Percentiles rank a stretch among this genome's conserved stretches.
Evolutionary conservation across 2,797 vertebrate genomes (phyloP).

Genomic region (Sebastes steindachneri): DNA sequence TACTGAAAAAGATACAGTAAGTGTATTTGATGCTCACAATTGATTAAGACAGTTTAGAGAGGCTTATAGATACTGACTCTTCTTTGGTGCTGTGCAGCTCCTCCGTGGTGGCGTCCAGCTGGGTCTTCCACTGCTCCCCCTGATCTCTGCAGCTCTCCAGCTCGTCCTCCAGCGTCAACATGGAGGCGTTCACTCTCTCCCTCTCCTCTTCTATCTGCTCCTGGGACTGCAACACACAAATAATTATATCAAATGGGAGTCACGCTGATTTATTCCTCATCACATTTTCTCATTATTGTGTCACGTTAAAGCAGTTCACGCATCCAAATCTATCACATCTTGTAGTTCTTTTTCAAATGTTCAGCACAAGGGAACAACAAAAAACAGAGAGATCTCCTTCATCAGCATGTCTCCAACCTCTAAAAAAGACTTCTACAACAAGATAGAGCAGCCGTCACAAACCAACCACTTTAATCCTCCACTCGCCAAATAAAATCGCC

Average conservation of each 20-base stretch:
- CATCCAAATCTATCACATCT: not conserved
- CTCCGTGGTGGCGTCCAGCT: slow-evolving; percentile 85
- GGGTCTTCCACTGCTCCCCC: slow-evolving; percentile 85
- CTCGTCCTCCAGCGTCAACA: slow-evolving; percentile 88
- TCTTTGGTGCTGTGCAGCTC: slow-evolving; percentile 84
- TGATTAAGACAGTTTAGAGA: not conserved
- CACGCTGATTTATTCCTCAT: not conserved
- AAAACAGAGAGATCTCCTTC: not conserved
- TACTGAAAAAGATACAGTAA: not conserved
- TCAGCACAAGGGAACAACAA: too few species aligned
- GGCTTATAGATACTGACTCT: slow-evolving; percentile 81
- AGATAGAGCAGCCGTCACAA: not conserved
- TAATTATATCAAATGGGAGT: not conserved
- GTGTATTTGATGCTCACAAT: not conserved
- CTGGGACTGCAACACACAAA: slow-evolving; percentile 83
- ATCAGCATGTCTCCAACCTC: slow-evolving; percentile 1
- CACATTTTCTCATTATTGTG: not conserved
- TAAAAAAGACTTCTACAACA: not conserved
- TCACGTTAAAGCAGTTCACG: not conserved
- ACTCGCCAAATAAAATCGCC: slow-evolving; percentile 42
- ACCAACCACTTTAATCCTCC: slow-evolving; percentile 43
- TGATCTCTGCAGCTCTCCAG: slow-evolving; percentile 87
- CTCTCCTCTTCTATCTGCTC: slow-evolving; percentile 88
- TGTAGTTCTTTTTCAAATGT: not conserved
- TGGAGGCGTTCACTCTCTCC: slow-evolving; percentile 86